A percentile compares a stretch with the other conserved stretches of the same genome.
Conservation (phyloP, 2,888 invertebrate species). For the Lasioglossum zephyrum region DNA sequence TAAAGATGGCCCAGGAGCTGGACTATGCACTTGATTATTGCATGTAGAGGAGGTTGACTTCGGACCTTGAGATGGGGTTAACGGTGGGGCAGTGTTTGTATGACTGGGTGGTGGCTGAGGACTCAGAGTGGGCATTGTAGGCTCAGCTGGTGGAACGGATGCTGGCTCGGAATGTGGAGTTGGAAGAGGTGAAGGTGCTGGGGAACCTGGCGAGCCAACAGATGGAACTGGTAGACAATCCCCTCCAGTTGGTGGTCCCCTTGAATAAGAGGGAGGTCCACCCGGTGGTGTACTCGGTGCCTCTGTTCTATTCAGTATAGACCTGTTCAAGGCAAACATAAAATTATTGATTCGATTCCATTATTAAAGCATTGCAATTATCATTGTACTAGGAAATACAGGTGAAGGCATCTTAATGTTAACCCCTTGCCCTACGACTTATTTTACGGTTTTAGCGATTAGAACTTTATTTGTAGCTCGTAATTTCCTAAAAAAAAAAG, state of each 20-base stretch:
- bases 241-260: constrained; percentile 85
- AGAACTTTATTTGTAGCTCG: too few relatives aligned
- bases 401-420: neutral
- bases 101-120: constrained; percentile 87
- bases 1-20: constrained; percentile 79
- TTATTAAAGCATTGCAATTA: neutral
- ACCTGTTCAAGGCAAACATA: constrained; percentile 64
- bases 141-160: constrained; percentile 88
- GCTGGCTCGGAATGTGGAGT: constrained; percentile 89
- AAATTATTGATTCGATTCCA: constrained; percentile 22
- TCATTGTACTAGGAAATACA: neutral
- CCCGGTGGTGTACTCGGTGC: constrained; percentile 86
- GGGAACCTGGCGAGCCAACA: constrained; percentile 86
- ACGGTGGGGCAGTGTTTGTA: constrained; percentile 82
- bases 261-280: constrained; percentile 88
- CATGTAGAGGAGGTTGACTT: constrained; percentile 79
- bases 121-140: constrained; percentile 90
- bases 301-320: constrained; percentile 78
- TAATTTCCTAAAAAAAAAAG: too few relatives aligned
- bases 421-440: neutral
- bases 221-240: constrained; percentile 82
- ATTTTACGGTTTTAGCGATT: too few relatives aligned
- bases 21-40: constrained; percentile 78
- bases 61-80: constrained; percentile 84
- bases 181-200: constrained; percentile 89